Conservation (phyloP, 2,113 vertebrate genomes). For the Thinocorus orbignyianus region DNA sequence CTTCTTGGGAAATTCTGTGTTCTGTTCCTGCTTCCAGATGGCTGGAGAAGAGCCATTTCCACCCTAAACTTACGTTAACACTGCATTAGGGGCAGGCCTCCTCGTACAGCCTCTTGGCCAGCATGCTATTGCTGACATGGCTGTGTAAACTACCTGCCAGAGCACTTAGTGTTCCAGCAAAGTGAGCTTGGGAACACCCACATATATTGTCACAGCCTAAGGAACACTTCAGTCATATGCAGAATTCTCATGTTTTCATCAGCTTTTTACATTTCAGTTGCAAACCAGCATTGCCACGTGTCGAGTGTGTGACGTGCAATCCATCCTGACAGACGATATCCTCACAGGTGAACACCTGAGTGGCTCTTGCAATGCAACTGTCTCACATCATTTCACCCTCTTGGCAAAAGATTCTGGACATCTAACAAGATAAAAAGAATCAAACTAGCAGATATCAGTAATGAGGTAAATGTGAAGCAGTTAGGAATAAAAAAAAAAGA, state of each 20-base stretch:
- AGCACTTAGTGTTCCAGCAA: background rate
- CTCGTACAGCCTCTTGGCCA: accelerated
- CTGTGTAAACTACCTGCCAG: background rate
- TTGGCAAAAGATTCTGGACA: background rate
- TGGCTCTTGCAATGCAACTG: background rate
- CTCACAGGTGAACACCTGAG: background rate
- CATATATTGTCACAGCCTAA: background rate
- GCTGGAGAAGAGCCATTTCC: background rate
- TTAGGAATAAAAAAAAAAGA: background rate
- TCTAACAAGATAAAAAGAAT: background rate
- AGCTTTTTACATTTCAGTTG: background rate
- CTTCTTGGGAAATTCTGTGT: background rate
- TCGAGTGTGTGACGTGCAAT: accelerated
- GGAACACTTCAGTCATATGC: background rate
- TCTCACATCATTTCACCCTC: background rate
- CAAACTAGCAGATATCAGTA: background rate
- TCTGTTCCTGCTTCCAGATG: background rate
- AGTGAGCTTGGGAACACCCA: background rate
- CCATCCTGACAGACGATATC: accelerated
- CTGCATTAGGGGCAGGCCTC: background rate
- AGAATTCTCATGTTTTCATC: background rate
- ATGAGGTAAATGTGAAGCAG: background rate
- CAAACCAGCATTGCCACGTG: background rate
- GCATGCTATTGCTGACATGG: background rate
- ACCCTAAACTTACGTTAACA: background rate